Conservation (phyloP, 2,113 vertebrate species). For the Oostethus manadensis region DNA sequence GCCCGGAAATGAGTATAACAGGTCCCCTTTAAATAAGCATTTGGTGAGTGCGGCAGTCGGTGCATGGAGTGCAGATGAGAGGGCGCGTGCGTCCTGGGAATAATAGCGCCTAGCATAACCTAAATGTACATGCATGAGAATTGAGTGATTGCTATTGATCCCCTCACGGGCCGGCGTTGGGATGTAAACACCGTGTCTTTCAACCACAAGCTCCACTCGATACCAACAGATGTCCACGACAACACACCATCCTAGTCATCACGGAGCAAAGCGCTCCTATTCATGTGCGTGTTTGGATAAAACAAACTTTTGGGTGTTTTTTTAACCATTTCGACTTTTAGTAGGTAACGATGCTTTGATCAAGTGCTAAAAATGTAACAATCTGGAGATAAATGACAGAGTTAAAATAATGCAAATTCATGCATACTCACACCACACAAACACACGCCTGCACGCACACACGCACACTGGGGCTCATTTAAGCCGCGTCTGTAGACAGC, state of each 20-base stretch:
- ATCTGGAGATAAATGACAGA: not conserved
- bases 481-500: slow-evolving; percentile 17
- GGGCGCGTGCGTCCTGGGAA: slow-evolving; percentile 40
- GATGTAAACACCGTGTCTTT: slow-evolving; percentile 70
- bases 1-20: too few species aligned
- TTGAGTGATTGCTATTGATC: slow-evolving; percentile 67
- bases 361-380: not conserved
- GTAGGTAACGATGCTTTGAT: not conserved
- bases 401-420: slow-evolving; percentile 1
- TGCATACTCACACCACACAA: not conserved
- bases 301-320: not conserved
- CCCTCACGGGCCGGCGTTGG: slow-evolving; percentile 50
- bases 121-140: slow-evolving; percentile 71
- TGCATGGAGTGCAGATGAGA: slow-evolving; percentile 27
- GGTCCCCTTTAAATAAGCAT: slow-evolving; percentile 13
- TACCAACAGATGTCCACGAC: slow-evolving; percentile 42
- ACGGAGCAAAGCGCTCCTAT: not conserved
- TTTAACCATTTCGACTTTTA: not conserved
- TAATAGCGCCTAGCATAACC: slow-evolving; percentile 44
- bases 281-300: not conserved
- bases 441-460: not conserved
- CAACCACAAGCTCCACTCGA: slow-evolving; percentile 59
- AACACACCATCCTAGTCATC: slow-evolving; percentile 23
- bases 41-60: slow-evolving; percentile 23
- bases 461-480: slow-evolving; percentile 1